phyloP scores from a whole-genome alignment of 1,140 invertebrate genomes.

The Drosophila pandora region DNA sequence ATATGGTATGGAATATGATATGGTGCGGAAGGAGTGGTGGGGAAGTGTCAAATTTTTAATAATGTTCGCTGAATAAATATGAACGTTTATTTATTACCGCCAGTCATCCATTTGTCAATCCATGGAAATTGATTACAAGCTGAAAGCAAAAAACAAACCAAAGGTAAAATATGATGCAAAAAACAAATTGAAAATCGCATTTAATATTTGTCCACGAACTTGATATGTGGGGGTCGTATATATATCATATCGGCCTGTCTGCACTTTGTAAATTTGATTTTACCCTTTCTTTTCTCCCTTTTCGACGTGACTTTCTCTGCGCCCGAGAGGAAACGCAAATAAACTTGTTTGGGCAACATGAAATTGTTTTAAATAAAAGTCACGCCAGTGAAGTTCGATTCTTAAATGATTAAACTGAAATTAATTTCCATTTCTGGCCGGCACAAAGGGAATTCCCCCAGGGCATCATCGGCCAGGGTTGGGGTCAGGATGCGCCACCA shows the following conservation, averaged over 20 bases:
- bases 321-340: conserved; percentile 54
- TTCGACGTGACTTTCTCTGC: conserved; percentile 17
- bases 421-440: conserved; percentile 66
- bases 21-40: not conserved
- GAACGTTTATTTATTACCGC: conserved; percentile 77
- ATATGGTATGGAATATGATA: not conserved
- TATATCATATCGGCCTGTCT: conserved; percentile 31
- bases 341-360: conserved; percentile 36
- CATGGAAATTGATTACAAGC: conserved; percentile 82
- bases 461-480: not conserved
- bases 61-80: conserved; percentile 70
- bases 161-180: conserved; percentile 25
- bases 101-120: conserved; percentile 78
- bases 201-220: conserved; percentile 74
- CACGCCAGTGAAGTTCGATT: conserved; percentile 64
- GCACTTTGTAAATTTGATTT: conserved; percentile 72
- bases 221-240: conserved; percentile 34
- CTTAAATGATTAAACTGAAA: conserved; percentile 79
- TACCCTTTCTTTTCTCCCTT: conserved; percentile 6
- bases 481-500: not conserved
- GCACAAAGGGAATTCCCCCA: conserved; percentile 7
- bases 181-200: conserved; percentile 69
- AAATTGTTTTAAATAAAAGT: conserved; percentile 80
- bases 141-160: conserved; percentile 52
- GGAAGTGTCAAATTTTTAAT: conserved; percentile 70